Conservation (phyloP, 2,113 vertebrate genomes). For the Saimiri boliviensis region DNA sequence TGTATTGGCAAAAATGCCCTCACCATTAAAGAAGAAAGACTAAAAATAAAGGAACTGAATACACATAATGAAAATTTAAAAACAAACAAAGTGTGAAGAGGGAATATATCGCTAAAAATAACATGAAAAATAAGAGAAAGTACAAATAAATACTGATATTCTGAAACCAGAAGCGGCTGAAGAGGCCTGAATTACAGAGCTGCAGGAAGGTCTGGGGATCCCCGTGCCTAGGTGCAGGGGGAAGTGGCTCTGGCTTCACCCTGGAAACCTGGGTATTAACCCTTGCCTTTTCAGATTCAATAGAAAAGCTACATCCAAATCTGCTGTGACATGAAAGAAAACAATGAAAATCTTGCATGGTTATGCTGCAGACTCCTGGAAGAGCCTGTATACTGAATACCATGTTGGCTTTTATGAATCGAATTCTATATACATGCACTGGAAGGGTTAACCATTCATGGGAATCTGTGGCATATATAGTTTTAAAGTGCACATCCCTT, state of each 20-base stretch:
- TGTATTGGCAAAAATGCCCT: neutral
- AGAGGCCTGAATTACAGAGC: no score
- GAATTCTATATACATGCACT: accelerated
- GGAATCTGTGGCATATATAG: accelerated
- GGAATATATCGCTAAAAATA: neutral
- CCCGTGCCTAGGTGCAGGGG: no score
- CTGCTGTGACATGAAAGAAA: neutral
- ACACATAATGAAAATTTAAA: neutral
- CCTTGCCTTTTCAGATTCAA: neutral
- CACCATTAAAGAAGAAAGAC: neutral
- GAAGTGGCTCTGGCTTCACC: neutral
- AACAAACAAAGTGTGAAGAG: neutral
- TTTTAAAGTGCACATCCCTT: accelerated
- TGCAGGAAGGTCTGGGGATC: accelerated
- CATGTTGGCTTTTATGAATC: neutral
- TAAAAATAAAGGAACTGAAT: neutral
- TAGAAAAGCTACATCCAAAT: neutral
- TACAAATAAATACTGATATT: neutral
- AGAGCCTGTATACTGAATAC: accelerated
- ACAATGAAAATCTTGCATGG: no score
- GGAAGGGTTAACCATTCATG: accelerated
- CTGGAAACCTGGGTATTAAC: neutral
- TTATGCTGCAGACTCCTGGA: neutral
- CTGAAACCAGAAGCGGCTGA: neutral
- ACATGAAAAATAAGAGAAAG: neutral